Base-by-base conservation (phyloP, 2,797 vertebrate genomes). In the Hyperoplus lanceolatus region DNA sequence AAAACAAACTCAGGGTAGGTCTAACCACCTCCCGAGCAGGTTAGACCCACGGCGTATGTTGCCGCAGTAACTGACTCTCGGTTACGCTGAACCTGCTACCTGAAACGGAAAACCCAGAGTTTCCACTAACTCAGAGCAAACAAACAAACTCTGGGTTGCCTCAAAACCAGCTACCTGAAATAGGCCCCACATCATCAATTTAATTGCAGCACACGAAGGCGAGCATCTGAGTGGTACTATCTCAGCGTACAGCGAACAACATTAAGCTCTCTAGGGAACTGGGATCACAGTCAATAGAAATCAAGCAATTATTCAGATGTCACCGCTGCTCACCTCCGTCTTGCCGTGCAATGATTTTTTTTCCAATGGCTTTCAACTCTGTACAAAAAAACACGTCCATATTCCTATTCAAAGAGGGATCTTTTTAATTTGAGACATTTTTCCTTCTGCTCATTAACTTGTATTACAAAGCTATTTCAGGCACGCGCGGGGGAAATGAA, bases 351-450 rank as follows among this genome's bases (percentile, higher is more conserved):
- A 14, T 8, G 2, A n/a, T 51, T 74, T 61, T 53, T 61, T 53
- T 46, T 67, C 29, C 45, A 81, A 87, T 38, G 38, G 62, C 65
- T 85, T 88, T 73, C 75, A 67, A 46, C 83, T 72, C 66, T 41
- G 61, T 8, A 49, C 62, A 39, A 70, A 64, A 21, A 69, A 58
- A 77, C 50, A 21, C 48, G 70, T 87, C 67, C 64, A 39, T 51
- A 36, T 84, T 79, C 63, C 68, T 29, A 41, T n/a, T 70, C 15
- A 39, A 46, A 82, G 82, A 65, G 56, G 57, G 48, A 2, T 29
- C 29, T 81, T 81, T 88, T 85, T 90, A 88, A 90, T 90, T 77
- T 62, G 14, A 80, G 42, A 7, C 59, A 87, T 93, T 90, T 90
- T 85, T 89, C 84, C 83, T 77, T 80, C 59, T 55, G 58, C 66